phyloP scores from a whole-genome alignment of 2,113 vertebrate species.

The Euleptes europaea region DNA sequence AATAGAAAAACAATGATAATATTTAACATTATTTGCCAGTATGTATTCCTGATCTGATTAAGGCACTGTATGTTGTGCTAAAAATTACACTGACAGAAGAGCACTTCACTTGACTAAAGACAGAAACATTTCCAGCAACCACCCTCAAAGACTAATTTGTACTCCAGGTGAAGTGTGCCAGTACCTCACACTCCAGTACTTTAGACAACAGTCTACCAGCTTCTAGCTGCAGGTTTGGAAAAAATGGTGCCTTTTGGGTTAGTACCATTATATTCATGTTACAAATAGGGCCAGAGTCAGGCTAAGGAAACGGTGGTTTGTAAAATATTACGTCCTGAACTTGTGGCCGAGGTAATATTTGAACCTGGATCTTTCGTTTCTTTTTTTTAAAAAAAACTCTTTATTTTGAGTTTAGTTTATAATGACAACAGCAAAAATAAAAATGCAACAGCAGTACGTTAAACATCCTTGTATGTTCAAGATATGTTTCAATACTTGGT shows the following conservation, averaged over 20 bases:
- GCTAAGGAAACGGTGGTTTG: not conserved
- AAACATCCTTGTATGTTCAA: no score
- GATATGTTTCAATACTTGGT: no score
- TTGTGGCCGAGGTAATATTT: not conserved
- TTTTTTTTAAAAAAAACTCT: no score
- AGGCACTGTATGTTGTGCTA: not conserved
- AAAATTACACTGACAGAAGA: not conserved
- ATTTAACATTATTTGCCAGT: not conserved
- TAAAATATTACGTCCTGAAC: not conserved
- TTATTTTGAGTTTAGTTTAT: no score
- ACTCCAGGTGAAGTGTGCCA: not conserved
- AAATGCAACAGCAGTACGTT: no score
- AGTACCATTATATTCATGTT: not conserved
- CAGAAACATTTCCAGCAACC: not conserved
- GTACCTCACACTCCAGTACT: not conserved
- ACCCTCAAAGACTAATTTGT: not conserved
- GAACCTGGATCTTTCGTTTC: no score
- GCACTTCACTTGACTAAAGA: not conserved
- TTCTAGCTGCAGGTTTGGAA: not conserved
- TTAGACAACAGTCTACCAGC: not conserved
- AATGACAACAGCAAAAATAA: no score
- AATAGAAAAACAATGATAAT: not conserved
- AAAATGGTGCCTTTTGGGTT: not conserved
- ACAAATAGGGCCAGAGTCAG: not conserved
- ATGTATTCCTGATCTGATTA: not conserved